These are phyloP conservation scores for Micropterix aruncella DNA, from an alignment of 2,888 invertebrate genomes.

Conservation along the genomic window DNA sequence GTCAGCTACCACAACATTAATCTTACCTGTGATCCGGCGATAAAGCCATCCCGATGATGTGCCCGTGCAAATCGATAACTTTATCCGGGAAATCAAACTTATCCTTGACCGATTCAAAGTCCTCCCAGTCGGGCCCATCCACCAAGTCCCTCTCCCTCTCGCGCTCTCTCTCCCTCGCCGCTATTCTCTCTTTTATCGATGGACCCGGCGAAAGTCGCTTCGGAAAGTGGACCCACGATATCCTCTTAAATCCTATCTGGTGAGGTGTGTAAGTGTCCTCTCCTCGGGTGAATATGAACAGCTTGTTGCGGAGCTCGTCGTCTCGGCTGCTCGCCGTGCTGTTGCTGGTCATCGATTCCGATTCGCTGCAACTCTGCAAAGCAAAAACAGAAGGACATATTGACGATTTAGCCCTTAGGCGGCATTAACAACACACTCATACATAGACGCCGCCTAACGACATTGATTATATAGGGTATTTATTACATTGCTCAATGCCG, in stretches of 20 bases:
- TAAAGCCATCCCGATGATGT: conserved; percentile 76
- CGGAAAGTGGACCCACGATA: conserved; percentile 54
- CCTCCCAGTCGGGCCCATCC: conserved; percentile 48
- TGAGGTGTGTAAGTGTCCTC: conserved; percentile 75
- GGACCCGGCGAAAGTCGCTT: conserved; percentile 53
- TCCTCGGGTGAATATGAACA: conserved; percentile 70
- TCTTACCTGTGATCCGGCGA: conserved; percentile 63
- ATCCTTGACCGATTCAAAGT: conserved; percentile 51
- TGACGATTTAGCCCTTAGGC: no score
- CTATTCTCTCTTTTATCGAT: conserved; percentile 49
- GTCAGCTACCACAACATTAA: conserved; percentile 3
- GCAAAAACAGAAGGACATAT: no score
- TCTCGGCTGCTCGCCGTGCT: conserved; percentile 15
- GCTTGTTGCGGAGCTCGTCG: conserved; percentile 44
- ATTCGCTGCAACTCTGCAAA: conserved; percentile 9
- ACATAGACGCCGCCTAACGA: no score
- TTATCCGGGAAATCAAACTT: conserved; percentile 65
- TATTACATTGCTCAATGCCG: no score
- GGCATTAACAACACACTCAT: no score
- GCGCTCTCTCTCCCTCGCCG: conserved; percentile 36
- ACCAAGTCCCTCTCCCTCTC: conserved; percentile 19
- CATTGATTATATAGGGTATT: no score
- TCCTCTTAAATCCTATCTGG: conserved; percentile 63
- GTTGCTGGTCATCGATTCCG: conserved; percentile 10
- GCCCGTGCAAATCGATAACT: conserved; percentile 69